A percentile compares a stretch with the other conserved stretches of the same genome.
phyloP scores from a whole-genome alignment of 2,113 vertebrate species.

The Mus pahari region DNA sequence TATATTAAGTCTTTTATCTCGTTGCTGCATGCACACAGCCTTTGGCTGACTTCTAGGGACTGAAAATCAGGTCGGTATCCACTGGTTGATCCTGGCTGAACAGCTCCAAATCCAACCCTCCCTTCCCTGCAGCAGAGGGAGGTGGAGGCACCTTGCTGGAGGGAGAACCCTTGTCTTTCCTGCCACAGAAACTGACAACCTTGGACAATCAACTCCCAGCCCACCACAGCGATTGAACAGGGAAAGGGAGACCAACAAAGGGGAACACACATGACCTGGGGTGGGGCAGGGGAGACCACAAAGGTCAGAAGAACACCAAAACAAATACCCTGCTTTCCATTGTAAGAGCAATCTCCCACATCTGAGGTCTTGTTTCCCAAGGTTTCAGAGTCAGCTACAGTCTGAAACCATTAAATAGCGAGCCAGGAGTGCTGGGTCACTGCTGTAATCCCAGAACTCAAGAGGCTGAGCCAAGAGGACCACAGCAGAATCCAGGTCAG shows the following conservation, averaged over 20 bases:
- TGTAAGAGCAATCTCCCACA: not conserved
- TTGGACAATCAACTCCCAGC: not conserved
- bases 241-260: not conserved
- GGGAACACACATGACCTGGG: not conserved
- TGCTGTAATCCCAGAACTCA: not conserved
- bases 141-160: not conserved
- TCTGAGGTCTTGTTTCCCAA: not conserved
- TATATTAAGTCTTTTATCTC: not conserved
- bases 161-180: not conserved
- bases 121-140: not conserved
- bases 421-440: not conserved
- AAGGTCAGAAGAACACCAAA: not conserved
- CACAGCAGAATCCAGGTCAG: too few species aligned
- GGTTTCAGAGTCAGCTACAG: not conserved
- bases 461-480: not conserved
- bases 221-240: not conserved
- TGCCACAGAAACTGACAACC: not conserved
- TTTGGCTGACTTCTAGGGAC: not conserved
- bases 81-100: not conserved
- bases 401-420: not conserved
- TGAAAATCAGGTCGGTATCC: not conserved
- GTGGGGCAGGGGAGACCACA: not conserved
- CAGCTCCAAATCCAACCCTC: not conserved
- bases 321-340: not conserved
- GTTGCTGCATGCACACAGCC: not conserved